A percentile compares a stretch with the other conserved stretches of the same genome.
These are phyloP conservation scores for Micrasema minimum DNA, from an alignment of 1,140 invertebrate species.

Conservation along the genomic window DNA sequence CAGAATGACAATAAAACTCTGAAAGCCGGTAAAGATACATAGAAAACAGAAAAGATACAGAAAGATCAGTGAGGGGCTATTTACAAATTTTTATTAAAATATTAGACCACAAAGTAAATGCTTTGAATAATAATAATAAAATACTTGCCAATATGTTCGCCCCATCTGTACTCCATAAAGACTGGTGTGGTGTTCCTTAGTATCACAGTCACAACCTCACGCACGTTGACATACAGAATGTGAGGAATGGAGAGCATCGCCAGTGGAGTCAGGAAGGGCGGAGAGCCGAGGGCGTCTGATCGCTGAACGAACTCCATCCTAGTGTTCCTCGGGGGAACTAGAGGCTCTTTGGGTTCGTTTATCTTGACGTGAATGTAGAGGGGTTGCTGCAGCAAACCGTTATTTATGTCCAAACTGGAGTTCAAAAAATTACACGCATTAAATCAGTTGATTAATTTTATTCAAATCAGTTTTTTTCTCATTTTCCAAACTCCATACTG, in stretches of 20 bases:
- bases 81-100: too few species aligned
- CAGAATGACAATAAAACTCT: too few species aligned
- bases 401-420: slow-evolving; percentile 23
- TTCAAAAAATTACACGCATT: neutral
- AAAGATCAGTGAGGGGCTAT: too few species aligned
- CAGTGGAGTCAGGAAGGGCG: neutral
- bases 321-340: neutral
- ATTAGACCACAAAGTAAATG: too few species aligned
- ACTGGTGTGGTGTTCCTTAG: slow-evolving; percentile 26
- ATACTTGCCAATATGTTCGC: slow-evolving; percentile 8
- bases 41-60: too few species aligned
- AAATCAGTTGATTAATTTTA: too few species aligned
- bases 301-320: neutral
- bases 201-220: neutral
- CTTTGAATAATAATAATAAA: too few species aligned
- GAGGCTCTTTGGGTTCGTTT: neutral
- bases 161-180: slow-evolving; percentile 8
- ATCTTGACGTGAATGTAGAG: neutral
- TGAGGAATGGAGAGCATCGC: slow-evolving; percentile 14
- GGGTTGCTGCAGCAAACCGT: slow-evolving; percentile 8
- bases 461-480: too few species aligned
- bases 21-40: too few species aligned
- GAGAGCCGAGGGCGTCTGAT: slow-evolving; percentile 7
- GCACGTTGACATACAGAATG: neutral
- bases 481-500: too few species aligned